These are phyloP conservation scores for Druon quercuslanigerum DNA, from an alignment of 1,140 invertebrate genomes.

Conservation along the genomic window DNA sequence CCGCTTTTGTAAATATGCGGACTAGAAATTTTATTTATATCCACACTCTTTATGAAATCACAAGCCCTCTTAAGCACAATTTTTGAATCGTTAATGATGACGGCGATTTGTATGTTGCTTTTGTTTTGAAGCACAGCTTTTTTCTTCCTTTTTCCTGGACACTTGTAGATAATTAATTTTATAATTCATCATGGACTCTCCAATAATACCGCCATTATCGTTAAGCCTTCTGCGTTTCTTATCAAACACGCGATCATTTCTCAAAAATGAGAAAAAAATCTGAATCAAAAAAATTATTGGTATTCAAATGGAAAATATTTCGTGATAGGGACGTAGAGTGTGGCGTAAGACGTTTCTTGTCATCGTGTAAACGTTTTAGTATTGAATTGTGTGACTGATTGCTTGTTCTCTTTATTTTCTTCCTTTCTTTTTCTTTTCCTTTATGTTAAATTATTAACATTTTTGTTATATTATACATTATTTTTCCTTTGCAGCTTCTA, in stretches of 20 bases:
- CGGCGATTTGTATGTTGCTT: constrained; percentile 31
- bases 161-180: constrained; percentile 27
- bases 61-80: constrained; percentile 32
- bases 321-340: constrained; percentile 48
- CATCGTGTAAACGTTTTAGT: constrained; percentile 45
- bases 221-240: constrained; percentile 50
- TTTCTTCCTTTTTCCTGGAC: constrained; percentile 30
- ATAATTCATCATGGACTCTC: constrained; percentile 68
- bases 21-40: constrained; percentile 41
- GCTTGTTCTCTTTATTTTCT: constrained; percentile 47
- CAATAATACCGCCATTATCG: constrained; percentile 65
- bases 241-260: constrained; percentile 37
- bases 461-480: neutral
- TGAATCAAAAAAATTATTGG: constrained; percentile 68
- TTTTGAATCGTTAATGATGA: constrained; percentile 15
- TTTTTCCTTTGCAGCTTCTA: constrained; percentile 4
- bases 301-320: constrained; percentile 75
- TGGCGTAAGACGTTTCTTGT: constrained; percentile 44
- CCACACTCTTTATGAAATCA: constrained; percentile 34
- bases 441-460: neutral
- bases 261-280: constrained; percentile 50
- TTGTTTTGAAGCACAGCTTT: constrained; percentile 39
- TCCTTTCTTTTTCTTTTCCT: constrained; percentile 28
- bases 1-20: constrained; percentile 48
- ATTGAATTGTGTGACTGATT: constrained; percentile 47